A percentile compares a stretch with the other conserved stretches of the same genome.
phyloP scores from a whole-genome alignment of 2,113 vertebrate species.

The Chamaetylas fuelleborni region DNA sequence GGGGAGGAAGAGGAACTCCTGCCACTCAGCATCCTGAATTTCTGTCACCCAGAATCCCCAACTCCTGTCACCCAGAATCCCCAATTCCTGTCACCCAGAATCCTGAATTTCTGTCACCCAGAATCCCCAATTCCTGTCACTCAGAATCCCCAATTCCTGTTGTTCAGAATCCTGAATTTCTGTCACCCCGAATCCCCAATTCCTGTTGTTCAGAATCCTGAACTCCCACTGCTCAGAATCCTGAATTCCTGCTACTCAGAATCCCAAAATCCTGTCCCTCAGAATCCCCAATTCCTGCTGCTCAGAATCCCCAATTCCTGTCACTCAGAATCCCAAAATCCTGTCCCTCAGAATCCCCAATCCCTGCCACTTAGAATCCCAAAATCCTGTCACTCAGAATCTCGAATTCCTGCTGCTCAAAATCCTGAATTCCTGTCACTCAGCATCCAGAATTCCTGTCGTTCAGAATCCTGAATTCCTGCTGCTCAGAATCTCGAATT shows the following conservation, averaged over 20 bases:
- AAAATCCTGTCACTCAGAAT: too few relatives aligned
- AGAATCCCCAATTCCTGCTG: neutral
- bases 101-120: neutral
- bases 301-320: too few relatives aligned
- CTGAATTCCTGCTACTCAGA: neutral
- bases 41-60: neutral
- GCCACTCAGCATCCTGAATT: neutral
- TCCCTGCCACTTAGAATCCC: too few relatives aligned
- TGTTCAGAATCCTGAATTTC: neutral
- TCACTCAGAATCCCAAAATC: too few relatives aligned
- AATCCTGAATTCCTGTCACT: neutral
- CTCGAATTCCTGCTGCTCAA: neutral
- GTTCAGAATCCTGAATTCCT: too few relatives aligned
- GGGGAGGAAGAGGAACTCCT: neutral
- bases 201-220: neutral
- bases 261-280: neutral
- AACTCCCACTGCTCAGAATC: neutral
- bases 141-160: neutral
- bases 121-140: neutral
- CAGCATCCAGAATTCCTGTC: neutral
- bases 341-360: too few relatives aligned
- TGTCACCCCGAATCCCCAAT: neutral
- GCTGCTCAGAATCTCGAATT: too few relatives aligned
- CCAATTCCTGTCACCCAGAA: neutral
- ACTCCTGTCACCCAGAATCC: too few relatives aligned